Conservation (phyloP, 2,888 invertebrate species). For the Venusia cambrica region DNA sequence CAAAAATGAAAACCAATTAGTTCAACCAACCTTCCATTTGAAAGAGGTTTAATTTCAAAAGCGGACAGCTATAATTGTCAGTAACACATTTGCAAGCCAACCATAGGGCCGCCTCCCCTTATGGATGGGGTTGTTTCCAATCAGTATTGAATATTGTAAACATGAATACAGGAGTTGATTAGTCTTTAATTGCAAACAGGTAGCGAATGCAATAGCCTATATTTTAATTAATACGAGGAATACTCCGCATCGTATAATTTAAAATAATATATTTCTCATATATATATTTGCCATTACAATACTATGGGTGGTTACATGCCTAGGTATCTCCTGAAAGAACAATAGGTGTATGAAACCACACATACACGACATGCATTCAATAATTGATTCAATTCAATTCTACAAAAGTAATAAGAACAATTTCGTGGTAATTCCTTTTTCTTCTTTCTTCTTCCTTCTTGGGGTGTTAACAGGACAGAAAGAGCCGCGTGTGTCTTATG, state of each 20-base stretch:
- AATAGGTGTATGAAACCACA: too few relatives aligned
- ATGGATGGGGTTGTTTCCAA: constrained; percentile 1
- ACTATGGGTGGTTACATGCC: too few relatives aligned
- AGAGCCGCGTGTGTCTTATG: constrained; percentile 82
- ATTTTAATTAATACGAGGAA: too few relatives aligned
- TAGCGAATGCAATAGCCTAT: background rate
- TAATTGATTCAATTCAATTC: too few relatives aligned
- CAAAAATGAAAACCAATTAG: background rate
- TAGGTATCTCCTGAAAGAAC: too few relatives aligned
- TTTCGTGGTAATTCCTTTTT: background rate
- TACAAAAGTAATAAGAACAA: too few relatives aligned
- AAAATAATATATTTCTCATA: too few relatives aligned
- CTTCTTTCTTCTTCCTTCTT: constrained; percentile 9
- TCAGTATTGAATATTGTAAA: constrained; percentile 11
- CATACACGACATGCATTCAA: too few relatives aligned
- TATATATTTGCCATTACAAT: too few relatives aligned
- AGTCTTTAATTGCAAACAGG: constrained; percentile 7
- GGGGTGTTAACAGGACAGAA: constrained; percentile 34
- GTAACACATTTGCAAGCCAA: constrained; percentile 1
- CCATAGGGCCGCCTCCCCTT: background rate
- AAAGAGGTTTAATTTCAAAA: too few relatives aligned
- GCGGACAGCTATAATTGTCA: background rate
- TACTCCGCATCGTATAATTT: too few relatives aligned
- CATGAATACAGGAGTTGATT: background rate
- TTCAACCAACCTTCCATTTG: too few relatives aligned